Evolutionary conservation across 2,888 invertebrate genomes (phyloP), one percentile per base, ranked within the genome.

Genomic region (Quadroppia sp.): DNA sequence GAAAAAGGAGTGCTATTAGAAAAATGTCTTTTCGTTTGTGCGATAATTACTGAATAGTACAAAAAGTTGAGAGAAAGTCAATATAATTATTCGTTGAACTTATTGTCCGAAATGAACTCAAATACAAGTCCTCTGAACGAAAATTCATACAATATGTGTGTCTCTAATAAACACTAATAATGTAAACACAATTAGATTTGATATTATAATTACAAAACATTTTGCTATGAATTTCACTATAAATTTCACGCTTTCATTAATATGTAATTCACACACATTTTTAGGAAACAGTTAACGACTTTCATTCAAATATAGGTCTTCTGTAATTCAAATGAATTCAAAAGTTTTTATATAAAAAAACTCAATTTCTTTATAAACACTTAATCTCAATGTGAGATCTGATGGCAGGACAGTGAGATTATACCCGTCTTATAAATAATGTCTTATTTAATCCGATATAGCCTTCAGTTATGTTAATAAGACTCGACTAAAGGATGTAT

Each of bases 381-480:
- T n/a, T 50, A 9, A 50, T 15, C 15, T 50, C n/a, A 50, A 20
- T 20, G 50, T n/a, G 20, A 50, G 50, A 53, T 25, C 25, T 36
- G 9, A 36, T 36, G 36, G 9, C 36, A 36, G 36, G n/a, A n/a
- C 20, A 15, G 6, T 50, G n/a, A 25, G 25, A 53, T 25, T 25
- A 53, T 53, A 25, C 25, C 53, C 25, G 23, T 53, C 53, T 25
- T 53, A 53, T 25, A 25, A 9, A 53, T 2, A 15, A 45, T 45
- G 23, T 53, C 11, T n/a, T n/a, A n/a, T 50, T n/a, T 20, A 23
- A 50, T 20, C 45, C 45, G 53, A 53, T 23, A 53, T 20, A 25
- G 23, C 53, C 53, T 53, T 53, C 53, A 53, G 25, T 53, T 4
- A 53, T 53, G 53, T 13, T 53, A 53, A 53, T 53, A 25, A 53